Percentiles rank a stretch among this genome's conserved stretches.
These are phyloP conservation scores for Gallinago paraguaiae DNA, from an alignment of 2,113 vertebrate species.

Conservation along the genomic window DNA sequence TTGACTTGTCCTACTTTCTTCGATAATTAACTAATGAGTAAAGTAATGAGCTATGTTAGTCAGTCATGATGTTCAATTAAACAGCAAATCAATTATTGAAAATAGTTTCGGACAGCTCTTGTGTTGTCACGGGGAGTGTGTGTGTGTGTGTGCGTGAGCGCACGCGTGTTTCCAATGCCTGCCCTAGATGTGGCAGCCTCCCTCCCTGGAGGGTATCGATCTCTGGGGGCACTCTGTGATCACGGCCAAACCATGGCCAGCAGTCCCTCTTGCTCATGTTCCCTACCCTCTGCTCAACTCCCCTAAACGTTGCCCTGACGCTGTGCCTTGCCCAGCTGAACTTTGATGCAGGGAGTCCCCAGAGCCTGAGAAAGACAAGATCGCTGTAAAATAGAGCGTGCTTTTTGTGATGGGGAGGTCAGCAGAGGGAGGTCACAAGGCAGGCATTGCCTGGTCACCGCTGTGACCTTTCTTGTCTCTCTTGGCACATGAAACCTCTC, in stretches of 20 bases:
- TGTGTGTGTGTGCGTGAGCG: constrained; percentile 39
- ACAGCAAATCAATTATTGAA: constrained; percentile 99
- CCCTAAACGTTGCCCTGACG: fast-evolving
- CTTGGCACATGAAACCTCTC: fast-evolving
- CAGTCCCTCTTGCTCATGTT: fast-evolving
- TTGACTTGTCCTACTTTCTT: constrained; percentile 99
- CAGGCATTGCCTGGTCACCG: fast-evolving
- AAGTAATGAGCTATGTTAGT: constrained; percentile 99
- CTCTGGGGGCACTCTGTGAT: neutral
- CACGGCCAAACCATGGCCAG: neutral
- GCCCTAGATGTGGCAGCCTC: constrained; percentile 47
- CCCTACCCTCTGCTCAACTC: neutral
- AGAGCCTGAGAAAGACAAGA: neutral
- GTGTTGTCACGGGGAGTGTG: constrained; percentile 53
- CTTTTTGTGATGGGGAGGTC: fast-evolving
- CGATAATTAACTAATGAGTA: constrained; percentile 99
- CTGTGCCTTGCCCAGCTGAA: neutral
- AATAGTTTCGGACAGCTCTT: constrained; percentile 91
- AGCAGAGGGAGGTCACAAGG: neutral
- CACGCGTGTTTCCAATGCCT: neutral
- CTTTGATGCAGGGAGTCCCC: neutral
- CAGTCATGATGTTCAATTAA: constrained; percentile 99
- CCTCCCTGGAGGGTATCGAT: neutral
- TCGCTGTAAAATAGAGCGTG: fast-evolving
- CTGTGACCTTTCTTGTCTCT: neutral